Percentiles rank a stretch among this genome's conserved stretches.
These are phyloP conservation scores for Brachystomella parvula DNA, from an alignment of 1,140 invertebrate genomes.

Conservation along the genomic window DNA sequence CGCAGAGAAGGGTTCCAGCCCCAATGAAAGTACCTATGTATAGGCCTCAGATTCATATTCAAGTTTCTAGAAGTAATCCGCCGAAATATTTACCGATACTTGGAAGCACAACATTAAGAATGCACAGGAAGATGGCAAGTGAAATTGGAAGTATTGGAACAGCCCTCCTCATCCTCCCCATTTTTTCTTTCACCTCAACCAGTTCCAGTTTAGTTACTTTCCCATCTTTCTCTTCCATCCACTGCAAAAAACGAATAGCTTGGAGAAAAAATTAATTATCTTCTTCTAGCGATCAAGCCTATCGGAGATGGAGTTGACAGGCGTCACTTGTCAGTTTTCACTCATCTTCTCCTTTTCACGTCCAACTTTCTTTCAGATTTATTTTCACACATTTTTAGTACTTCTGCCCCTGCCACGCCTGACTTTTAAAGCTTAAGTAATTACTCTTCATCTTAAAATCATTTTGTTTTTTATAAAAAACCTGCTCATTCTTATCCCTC, in stretches of 20 bases:
- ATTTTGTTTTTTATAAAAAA: too few species aligned
- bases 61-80: neutral
- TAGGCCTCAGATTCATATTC: neutral
- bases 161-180: constrained; percentile 47
- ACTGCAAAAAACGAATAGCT: too few species aligned
- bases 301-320: neutral
- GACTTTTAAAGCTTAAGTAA: too few species aligned
- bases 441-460: too few species aligned
- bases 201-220: constrained; percentile 40
- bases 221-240: constrained; percentile 37
- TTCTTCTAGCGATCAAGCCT: too few species aligned
- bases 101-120: constrained; percentile 47
- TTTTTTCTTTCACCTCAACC: constrained; percentile 45
- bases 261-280: constrained; percentile 17
- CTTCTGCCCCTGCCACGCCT: too few species aligned
- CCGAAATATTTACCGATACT: constrained; percentile 42
- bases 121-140: constrained; percentile 45
- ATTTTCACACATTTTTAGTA: too few species aligned
- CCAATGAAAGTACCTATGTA: constrained; percentile 46
- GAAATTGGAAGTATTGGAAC: constrained; percentile 48
- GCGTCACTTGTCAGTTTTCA: neutral
- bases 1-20: constrained; percentile 46
- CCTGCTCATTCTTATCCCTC: too few species aligned
- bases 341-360: constrained; percentile 4
- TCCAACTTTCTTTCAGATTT: too few species aligned